Base-by-base conservation (phyloP, 1,140 invertebrate genomes). In the Ephestia elutella region DNA sequence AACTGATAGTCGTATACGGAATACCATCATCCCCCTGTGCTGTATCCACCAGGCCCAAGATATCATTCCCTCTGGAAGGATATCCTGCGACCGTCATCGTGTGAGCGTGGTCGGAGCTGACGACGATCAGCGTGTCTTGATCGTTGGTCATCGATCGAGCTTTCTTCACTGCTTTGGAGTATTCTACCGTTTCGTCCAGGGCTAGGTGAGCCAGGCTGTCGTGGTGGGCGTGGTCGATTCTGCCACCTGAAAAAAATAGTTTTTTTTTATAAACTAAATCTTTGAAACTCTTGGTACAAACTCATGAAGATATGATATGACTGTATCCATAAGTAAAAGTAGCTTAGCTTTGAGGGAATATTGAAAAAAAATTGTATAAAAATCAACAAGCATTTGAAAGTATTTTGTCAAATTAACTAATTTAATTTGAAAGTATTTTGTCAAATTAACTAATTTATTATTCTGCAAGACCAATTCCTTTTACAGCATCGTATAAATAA, bases 171-270 rank as follows among this genome's bases (percentile, higher is more conserved):
- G 94, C 93, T 72, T 93, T 92, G 0, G 91, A 89, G 65, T 95
- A 91, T 71, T 93, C 91, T 0, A 92, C 84, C 0, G 93, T 93
- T 75, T 96, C 94, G 66, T 93, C 92, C 89, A 95, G 62, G 0
- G 94, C 93, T 5, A 92, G 81, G 10, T 90, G 84, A 0, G 93
- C 94, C 54, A 90, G 78, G 49, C 90, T 92, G 50, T 91, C 89
- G 66, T 95, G 94, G 75, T 95, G 94, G 0, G 92, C 94, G 57
- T 92, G 91, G 82, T 95, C 93, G 56, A 96, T 95, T 68, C 92
- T 89, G 4, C 93, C 94, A 56, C 91, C 89, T 90, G 67, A 5
- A 80, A 73, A 51, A 2, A 25, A 25, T 25, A 25, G 21, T 7
- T 3, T 25, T 25, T 2, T 25, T 25, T n/a, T n/a, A n/a, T n/a